Evolutionary conservation across 2,888 invertebrate genomes (phyloP).

Genomic region (Pterostichus madidus): DNA sequence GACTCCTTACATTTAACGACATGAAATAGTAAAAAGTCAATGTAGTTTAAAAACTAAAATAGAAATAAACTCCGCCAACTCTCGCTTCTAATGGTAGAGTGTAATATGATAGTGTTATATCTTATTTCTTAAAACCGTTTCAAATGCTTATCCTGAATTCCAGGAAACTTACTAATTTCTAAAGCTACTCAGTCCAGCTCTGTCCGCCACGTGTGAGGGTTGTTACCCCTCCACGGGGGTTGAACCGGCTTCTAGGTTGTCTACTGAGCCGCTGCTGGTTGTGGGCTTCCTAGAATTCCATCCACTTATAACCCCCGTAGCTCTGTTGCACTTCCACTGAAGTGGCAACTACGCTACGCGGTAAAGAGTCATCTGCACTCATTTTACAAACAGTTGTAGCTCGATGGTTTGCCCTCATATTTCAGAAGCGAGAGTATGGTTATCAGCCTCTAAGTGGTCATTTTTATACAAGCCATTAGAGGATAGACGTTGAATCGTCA

Average conservation of each 20-base stretch:
- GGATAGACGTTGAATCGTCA: no score
- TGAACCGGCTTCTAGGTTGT: slow-evolving; percentile 1
- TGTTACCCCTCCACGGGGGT: slow-evolving; percentile 13
- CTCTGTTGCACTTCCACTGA: background rate
- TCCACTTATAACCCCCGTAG: slow-evolving; percentile 2
- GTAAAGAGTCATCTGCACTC: background rate
- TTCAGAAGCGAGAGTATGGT: no score
- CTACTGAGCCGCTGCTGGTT: slow-evolving; percentile 22
- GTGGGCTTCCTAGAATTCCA: slow-evolving; percentile 7
- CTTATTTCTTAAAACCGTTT: no score
- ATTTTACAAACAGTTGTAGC: background rate
- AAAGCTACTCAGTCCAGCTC: background rate
- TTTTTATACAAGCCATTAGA: no score
- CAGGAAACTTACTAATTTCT: background rate
- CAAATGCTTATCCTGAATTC: background rate
- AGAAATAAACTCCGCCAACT: no score
- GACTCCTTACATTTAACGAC: no score
- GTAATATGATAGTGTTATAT: no score
- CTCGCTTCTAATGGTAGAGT: no score
- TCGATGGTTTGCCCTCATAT: background rate
- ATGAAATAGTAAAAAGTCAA: no score
- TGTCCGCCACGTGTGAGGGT: background rate
- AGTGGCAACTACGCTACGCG: background rate
- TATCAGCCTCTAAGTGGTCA: no score
- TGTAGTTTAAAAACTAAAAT: no score